These are phyloP conservation scores for Microcebus ravelobensis DNA, from an alignment of 2,113 vertebrate genomes.

Conservation along the genomic window DNA sequence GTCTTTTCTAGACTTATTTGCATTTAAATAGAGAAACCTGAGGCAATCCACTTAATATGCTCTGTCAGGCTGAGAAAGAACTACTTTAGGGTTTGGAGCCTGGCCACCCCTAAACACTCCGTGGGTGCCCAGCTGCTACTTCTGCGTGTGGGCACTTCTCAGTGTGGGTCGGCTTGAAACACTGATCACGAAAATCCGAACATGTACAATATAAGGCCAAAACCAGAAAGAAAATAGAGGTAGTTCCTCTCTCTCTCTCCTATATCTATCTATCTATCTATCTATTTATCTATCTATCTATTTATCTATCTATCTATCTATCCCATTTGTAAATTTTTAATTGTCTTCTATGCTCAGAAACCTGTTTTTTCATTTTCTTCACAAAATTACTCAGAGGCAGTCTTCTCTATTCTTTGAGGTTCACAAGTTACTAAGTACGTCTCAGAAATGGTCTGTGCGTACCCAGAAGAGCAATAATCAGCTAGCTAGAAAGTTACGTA, in stretches of 20 bases:
- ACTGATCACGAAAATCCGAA: background rate
- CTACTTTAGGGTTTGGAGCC: background rate
- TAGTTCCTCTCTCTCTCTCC: background rate
- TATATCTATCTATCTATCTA: too few species aligned
- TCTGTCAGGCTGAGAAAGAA: background rate
- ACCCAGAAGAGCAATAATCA: background rate
- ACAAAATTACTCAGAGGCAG: background rate
- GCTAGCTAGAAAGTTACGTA: background rate
- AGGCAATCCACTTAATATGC: slow-evolving; percentile 41
- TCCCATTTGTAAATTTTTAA: background rate
- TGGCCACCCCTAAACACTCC: background rate
- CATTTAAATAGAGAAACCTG: slow-evolving; percentile 58
- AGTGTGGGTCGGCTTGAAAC: background rate
- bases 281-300: background rate
- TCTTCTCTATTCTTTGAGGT: background rate
- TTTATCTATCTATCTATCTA: background rate
- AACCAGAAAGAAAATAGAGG: background rate
- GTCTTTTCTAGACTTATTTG: slow-evolving; percentile 57
- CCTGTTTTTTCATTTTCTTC: background rate
- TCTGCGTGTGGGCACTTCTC: background rate
- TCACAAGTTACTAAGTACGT: background rate
- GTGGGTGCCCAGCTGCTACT: background rate
- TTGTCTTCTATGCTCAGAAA: background rate
- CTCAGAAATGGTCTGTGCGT: background rate
- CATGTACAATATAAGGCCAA: background rate